A percentile compares a stretch with the other conserved stretches of the same genome.
These are phyloP conservation scores for Lepilemur septentrionalis DNA, from an alignment of 2,797 vertebrate species.

Conservation along the genomic window DNA sequence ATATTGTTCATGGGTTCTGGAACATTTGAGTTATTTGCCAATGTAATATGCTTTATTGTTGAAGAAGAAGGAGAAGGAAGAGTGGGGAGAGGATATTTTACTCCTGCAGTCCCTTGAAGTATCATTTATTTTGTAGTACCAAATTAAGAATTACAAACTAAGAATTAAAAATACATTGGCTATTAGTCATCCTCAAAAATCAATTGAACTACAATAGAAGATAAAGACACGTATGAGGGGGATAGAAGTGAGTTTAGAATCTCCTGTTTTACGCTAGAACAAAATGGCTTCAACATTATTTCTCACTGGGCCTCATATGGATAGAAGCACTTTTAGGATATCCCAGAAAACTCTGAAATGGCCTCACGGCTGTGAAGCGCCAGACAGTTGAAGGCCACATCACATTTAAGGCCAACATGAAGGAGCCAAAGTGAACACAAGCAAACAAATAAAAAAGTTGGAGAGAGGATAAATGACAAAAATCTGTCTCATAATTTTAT, in stretches of 20 bases:
- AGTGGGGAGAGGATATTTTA: background rate
- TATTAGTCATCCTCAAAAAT: background rate
- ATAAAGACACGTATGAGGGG: background rate
- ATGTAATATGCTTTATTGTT: background rate
- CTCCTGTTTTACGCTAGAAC: background rate
- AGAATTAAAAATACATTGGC: background rate
- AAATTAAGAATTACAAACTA: conserved; percentile 23
- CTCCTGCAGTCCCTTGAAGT: background rate
- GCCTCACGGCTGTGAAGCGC: background rate
- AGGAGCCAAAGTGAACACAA: background rate
- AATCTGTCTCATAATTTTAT: background rate
- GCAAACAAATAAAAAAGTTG: background rate
- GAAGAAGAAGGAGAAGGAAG: background rate
- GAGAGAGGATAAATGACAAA: background rate
- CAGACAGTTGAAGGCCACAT: accelerated
- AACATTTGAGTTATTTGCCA: background rate
- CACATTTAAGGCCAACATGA: background rate
- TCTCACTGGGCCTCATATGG: background rate
- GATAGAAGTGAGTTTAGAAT: background rate
- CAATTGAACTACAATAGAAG: background rate
- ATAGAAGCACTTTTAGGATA: background rate
- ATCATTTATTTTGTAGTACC: conserved; percentile 16
- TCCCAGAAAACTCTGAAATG: background rate
- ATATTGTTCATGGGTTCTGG: background rate
- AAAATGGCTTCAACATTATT: background rate